Conservation (phyloP, 2,797 vertebrate genomes). For the Ibycter americanus region DNA sequence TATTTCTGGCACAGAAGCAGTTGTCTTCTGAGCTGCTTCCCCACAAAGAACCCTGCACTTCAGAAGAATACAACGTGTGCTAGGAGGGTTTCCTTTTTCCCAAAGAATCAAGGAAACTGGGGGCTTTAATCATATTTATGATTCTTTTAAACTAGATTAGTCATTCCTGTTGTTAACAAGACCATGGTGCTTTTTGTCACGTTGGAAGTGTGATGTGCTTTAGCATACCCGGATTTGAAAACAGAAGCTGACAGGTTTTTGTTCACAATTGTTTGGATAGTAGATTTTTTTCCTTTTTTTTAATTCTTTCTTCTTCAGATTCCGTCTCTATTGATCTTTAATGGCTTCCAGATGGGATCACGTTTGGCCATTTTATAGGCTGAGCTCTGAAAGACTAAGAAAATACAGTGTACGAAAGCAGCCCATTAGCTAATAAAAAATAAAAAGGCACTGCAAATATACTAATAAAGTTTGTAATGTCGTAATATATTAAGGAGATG, state of each 20-base stretch:
- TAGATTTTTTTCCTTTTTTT: neutral
- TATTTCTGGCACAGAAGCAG: neutral
- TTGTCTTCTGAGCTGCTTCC: neutral
- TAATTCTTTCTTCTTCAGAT: conserved; percentile 64
- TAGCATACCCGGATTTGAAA: conserved; percentile 59
- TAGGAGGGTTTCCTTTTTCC: conserved; percentile 41
- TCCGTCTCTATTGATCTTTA: conserved; percentile 76
- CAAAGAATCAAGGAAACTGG: conserved; percentile 28
- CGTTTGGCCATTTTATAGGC: conserved; percentile 62
- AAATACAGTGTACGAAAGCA: conserved; percentile 35
- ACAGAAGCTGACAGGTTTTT: conserved; percentile 62
- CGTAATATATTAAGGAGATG: conserved; percentile 63
- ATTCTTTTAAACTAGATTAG: conserved; percentile 64
- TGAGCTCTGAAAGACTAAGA: conserved; percentile 56
- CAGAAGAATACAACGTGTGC: neutral
- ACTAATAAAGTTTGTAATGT: conserved; percentile 71
- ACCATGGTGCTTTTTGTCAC: conserved; percentile 23
- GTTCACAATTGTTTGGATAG: conserved; percentile 69
- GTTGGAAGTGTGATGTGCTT: conserved; percentile 44
- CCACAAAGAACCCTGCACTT: neutral
- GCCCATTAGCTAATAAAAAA: conserved; percentile 69
- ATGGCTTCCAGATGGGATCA: conserved; percentile 75
- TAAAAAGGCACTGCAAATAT: conserved; percentile 67
- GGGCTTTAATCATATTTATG: conserved; percentile 53
- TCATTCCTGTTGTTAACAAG: conserved; percentile 50